Evolutionary conservation across 2,888 invertebrate genomes (phyloP), one percentile per base, ranked within the genome.

Genomic region (Mesochorus sp.): DNA sequence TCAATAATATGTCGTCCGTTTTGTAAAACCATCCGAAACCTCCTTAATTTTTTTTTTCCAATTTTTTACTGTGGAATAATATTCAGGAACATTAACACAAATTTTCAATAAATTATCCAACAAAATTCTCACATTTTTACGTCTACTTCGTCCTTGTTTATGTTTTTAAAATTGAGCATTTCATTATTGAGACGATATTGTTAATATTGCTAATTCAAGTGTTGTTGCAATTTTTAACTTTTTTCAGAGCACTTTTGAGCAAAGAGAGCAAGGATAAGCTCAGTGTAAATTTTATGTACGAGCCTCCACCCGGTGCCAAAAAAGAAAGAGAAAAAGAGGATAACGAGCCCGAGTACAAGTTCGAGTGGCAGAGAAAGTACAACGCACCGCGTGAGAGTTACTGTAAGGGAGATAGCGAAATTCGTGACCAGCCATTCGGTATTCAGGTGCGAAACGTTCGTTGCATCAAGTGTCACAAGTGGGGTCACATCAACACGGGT

Each of bases 321-420:
- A 97, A 97, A 87, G 97, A 97, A 90, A 93, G 97, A 62, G 97
- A 97, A 91, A 95, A 96, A 80, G 97, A 97, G 89, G 97, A 97
- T 85, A 96, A 97, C 89, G 98, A 98, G 89, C 97, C 97, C 0
- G 99, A 99, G 86, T 99, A 97, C 87, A 99, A 99, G 91, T 99
- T 99, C 92, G 99, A 99, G 90, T 99, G 99, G 99, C 99, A 99
- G 91, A 93, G 99, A 51, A 99, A 99, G 91, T 99, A 98, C 88
- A 99, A 99, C 92, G 99, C 99, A 3, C 99, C 99, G 0, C 93
- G 99, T 91, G 99, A 99, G 92, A 98, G 98, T 86, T 99, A 98
- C 90, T 98, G 99, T 86, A 99, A 99, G 91, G 98, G 98, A 14
- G 98, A 99, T 90, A 97, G 98, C 81, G 97, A 98, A 91, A 99